Base-by-base conservation (phyloP, 2,888 invertebrate species). In the Anagyrus pseudococci region DNA sequence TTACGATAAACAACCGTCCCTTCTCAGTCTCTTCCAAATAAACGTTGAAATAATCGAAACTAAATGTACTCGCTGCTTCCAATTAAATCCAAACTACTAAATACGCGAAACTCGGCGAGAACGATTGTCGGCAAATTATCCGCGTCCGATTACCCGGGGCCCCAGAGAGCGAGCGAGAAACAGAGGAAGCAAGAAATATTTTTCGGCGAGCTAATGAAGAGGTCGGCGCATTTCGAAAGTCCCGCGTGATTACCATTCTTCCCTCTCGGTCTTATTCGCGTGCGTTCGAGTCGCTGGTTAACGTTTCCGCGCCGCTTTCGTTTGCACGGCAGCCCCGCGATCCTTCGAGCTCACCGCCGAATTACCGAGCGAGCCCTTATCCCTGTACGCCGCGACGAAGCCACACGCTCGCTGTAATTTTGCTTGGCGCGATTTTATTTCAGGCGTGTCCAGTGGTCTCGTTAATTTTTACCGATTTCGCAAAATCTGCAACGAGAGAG, bases 231-330 rank as follows among this genome's bases (percentile, higher is more conserved):
- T 54, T 54, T 59, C 41, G 49, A 55, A 50, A 55, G 43, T 44
- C 44, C 25, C 47, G 46, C 15, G 26, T 47, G 26, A 46, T 53
- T 46, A 52, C 46, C n/a, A n/a, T n/a, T 33, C 37, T n/a, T 13
- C 20, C 20, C 19, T 19, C 40, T 7, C 29, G 26, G 41, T 53
- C 20, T 53, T 53, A 20, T 33, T 4, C 13, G 1, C 26, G 58
- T 29, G 20, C 46, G 17, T 41, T 6, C 26, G 29, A 33, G 22
- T 40, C 33, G 48, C 44, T 61, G 55, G 55, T 55, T 60, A 60
- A 41, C 48, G 29, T 48, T 54, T 59, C n/a, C 47, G 22, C 47
- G 25, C n/a, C n/a, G n/a, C n/a, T n/a, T n/a, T n/a, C 48, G 19
- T 22, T 41, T 17, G n/a, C 20, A 10, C 33, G 8, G 33, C 33